These are phyloP conservation scores for Pelecanoides urinatrix DNA, from an alignment of 2,113 vertebrate species.

Conservation along the genomic window DNA sequence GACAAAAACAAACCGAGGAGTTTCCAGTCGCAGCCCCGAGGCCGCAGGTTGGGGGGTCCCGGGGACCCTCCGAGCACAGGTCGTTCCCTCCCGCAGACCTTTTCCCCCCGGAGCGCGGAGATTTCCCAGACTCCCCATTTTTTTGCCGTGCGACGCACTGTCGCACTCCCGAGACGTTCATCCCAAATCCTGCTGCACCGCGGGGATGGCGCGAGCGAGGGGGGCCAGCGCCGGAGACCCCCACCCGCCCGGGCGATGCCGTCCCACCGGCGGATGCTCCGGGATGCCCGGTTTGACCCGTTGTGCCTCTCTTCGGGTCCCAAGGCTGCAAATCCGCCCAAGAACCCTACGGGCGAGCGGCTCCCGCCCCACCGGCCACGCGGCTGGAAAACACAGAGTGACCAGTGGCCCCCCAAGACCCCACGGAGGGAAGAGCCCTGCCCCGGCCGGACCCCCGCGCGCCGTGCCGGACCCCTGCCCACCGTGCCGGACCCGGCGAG, in stretches of 20 bases:
- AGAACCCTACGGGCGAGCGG: fast-evolving
- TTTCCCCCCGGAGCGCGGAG: fast-evolving
- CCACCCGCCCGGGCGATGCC: fast-evolving
- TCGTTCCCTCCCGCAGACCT: not conserved
- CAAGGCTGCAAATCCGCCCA: not conserved
- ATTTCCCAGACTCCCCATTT: fast-evolving
- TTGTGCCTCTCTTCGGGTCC: fast-evolving
- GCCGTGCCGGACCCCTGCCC: fast-evolving
- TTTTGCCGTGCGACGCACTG: fast-evolving
- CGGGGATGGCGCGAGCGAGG: fast-evolving
- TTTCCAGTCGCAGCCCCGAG: not conserved
- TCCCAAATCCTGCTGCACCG: fast-evolving
- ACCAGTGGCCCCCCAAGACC: not conserved
- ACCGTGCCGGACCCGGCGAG: fast-evolving
- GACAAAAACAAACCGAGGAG: not conserved
- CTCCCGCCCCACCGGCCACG: fast-evolving
- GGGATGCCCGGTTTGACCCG: fast-evolving
- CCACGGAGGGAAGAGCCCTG: not conserved
- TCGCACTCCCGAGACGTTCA: fast-evolving
- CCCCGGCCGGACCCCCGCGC: not conserved
- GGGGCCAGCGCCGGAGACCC: not conserved
- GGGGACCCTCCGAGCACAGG: not conserved
- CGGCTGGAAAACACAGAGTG: fast-evolving
- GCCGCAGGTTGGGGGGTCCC: fast-evolving
- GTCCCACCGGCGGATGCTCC: fast-evolving